Conservation (phyloP, 2,113 vertebrate genomes). For the Triplophysa rosa region DNA sequence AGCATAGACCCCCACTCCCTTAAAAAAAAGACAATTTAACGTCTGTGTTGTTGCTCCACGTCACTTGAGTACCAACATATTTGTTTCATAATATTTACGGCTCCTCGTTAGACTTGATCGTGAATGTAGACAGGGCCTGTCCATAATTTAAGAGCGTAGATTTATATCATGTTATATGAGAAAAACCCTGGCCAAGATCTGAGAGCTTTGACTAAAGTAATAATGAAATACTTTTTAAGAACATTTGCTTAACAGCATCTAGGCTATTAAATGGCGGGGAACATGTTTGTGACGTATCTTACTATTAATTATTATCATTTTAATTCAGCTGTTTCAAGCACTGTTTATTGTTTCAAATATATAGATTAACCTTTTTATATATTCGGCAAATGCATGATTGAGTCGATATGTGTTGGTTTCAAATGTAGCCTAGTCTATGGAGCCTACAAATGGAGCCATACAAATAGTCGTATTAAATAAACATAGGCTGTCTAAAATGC, state of each 20-base stretch:
- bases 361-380: neutral
- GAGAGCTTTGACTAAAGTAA: neutral
- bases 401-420: neutral
- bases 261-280: neutral
- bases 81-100: slow-evolving; percentile 34
- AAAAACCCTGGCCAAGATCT: neutral
- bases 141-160: neutral
- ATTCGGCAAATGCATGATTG: neutral
- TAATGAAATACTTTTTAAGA: slow-evolving; percentile 2
- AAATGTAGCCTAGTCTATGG: neutral
- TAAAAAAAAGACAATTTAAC: slow-evolving; percentile 38
- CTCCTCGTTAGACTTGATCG: neutral
- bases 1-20: slow-evolving; percentile 31
- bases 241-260: neutral
- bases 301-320: neutral
- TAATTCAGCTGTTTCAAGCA: neutral
- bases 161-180: neutral
- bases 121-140: neutral
- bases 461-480: neutral
- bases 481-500: slow-evolving; percentile 64
- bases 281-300: neutral
- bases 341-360: neutral
- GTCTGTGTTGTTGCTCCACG: slow-evolving; percentile 17
- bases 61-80: slow-evolving; percentile 27
- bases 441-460: neutral